Conservation (phyloP, 2,888 invertebrate species). For the Ophion ellenae region DNA sequence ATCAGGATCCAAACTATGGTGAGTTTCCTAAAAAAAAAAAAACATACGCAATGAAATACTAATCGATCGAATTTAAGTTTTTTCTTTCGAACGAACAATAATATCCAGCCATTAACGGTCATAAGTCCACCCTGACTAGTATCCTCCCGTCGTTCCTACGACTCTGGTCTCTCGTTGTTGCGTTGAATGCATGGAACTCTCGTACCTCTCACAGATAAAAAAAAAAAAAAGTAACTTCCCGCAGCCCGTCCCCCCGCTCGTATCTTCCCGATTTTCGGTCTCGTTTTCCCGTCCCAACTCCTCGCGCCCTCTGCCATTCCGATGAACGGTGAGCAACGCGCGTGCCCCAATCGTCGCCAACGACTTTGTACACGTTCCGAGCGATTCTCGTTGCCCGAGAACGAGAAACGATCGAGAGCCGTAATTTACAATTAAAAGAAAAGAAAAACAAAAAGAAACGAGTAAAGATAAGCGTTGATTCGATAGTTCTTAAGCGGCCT, state of each 20-base stretch:
- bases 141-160: conserved; percentile 81
- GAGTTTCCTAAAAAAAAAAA: conserved; percentile 83
- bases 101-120: conserved; percentile 77
- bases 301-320: conserved; percentile 55
- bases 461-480: conserved; percentile 38
- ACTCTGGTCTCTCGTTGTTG: conserved; percentile 83
- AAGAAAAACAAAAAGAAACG: conserved; percentile 46
- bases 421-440: conserved; percentile 37
- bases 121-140: conserved; percentile 79
- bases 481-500: conserved; percentile 42
- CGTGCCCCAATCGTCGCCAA: conserved; percentile 62
- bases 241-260: conserved; percentile 55
- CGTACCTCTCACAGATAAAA: conserved; percentile 81
- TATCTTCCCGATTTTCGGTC: conserved; percentile 32
- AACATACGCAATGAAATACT: conserved; percentile 9
- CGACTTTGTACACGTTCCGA: conserved; percentile 67
- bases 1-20: conserved; percentile 91
- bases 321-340: conserved; percentile 74
- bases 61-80: conserved; percentile 58
- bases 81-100: conserved; percentile 56
- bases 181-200: conserved; percentile 84
- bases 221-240: conserved; percentile 64
- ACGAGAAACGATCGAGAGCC: conserved; percentile 22
- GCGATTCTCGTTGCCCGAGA: conserved; percentile 54
- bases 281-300: conserved; percentile 24